Evolutionary conservation across 2,113 vertebrate genomes (phyloP), one percentile per base, ranked within the genome.

Genomic region (Phycodurus eques): DNA sequence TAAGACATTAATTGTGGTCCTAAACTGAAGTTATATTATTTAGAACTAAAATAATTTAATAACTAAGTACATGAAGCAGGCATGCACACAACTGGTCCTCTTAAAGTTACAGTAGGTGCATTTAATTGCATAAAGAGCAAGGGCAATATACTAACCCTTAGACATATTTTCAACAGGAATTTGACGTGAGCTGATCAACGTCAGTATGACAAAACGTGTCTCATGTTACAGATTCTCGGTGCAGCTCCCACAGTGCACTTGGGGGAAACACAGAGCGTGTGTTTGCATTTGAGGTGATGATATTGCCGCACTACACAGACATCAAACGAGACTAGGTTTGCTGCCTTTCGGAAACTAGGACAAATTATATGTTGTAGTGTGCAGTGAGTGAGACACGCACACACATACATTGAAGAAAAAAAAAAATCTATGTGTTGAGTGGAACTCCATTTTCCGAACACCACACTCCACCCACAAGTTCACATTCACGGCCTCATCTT

Each of bases 401-500:
- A 60, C 71, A 79, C 72, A 62, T 68, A 77, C 65, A 70, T 39
- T 4, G n/a, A 63, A 39, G 4, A 54, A 15, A 69, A 47, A 54
- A 67, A 74, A 54, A 74, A 20, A 63, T 54, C 81, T 90, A 91
- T 89, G 86, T 87, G 82, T 87, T 91, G 87, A 82, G 75, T 87
- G 86, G 73, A 85, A 90, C 84, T 87, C 83, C 79, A 84, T 89
- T 88, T 88, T 86, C 82, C 79, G 81, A 82, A 85, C 83, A 85
- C 82, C 83, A 74, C 54, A 77, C 71, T 78, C 83, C 83, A 85
- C 88, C 89, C 83, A 89, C 88, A 6, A 6, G 35, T 39, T 39
- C 35, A 27, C 83, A 73, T 86, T 87, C 64, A 80, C 76, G 81
- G 85, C 72, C 77, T 88, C 74, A 68, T 72, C 79, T 77, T 68